These are phyloP conservation scores for Orius insidiosus DNA, from an alignment of 1,140 invertebrate genomes.

Conservation along the genomic window DNA sequence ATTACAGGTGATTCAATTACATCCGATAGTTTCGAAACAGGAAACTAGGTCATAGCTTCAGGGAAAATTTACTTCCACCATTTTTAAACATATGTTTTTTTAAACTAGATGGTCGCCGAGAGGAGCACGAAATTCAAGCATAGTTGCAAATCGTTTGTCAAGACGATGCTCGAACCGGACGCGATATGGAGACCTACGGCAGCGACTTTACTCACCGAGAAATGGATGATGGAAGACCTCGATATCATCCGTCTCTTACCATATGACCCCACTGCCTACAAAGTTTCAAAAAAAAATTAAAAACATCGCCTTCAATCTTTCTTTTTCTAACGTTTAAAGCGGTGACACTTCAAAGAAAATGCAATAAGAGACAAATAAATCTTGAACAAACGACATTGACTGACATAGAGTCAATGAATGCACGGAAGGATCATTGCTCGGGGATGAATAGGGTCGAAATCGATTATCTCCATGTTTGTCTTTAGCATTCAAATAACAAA, in stretches of 20 bases:
- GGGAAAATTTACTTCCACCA: background rate
- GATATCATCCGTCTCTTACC: background rate
- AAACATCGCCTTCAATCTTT: too few relatives aligned
- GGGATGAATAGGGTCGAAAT: too few relatives aligned
- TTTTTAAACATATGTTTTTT: background rate
- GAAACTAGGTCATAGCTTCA: background rate
- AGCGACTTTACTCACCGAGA: conserved; percentile 31
- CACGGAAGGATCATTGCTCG: too few relatives aligned
- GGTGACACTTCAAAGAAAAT: too few relatives aligned
- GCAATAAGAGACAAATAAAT: too few relatives aligned
- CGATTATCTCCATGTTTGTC: too few relatives aligned
- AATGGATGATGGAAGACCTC: conserved; percentile 28
- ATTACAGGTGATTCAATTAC: conserved; percentile 9
- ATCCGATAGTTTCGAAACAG: conserved; percentile 2
- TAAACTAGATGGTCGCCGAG: background rate
- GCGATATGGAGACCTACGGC: conserved; percentile 34
- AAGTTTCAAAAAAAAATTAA: too few relatives aligned
- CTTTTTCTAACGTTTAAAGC: too few relatives aligned
- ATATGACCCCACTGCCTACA: too few relatives aligned
- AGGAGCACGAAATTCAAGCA: conserved; percentile 26
- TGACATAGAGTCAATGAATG: too few relatives aligned
- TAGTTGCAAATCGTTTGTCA: conserved; percentile 40
- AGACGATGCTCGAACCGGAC: conserved; percentile 47
- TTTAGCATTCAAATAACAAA: too few relatives aligned
- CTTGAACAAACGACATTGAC: too few relatives aligned